A percentile compares a stretch with the other conserved stretches of the same genome.
Conservation (phyloP, 1,140 invertebrate genomes). For the Heliconius melpomene region DNA sequence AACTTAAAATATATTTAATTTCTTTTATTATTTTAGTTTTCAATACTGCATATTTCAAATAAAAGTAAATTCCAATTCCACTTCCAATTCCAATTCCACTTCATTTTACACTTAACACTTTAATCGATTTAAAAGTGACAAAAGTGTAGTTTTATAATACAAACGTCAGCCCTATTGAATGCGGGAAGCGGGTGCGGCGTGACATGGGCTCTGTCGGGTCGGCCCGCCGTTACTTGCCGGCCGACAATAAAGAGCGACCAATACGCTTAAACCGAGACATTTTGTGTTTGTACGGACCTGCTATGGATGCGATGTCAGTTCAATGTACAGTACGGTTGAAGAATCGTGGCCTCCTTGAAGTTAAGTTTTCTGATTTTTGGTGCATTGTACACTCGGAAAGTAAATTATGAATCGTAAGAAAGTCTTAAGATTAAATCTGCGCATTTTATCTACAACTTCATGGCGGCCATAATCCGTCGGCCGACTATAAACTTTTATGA, state of each 20-base stretch:
- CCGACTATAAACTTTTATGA: no score
- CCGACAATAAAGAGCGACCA: slow-evolving; percentile 23
- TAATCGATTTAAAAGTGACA: not conserved
- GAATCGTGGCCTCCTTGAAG: no score
- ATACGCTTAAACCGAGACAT: slow-evolving; percentile 7
- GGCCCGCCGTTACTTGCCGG: slow-evolving; percentile 31
- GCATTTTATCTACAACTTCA: no score
- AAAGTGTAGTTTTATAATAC: not conserved
- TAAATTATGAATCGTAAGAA: no score
- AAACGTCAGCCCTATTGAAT: slow-evolving; percentile 19
- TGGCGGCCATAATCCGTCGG: no score
- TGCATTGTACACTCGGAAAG: no score
- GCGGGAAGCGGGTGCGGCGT: slow-evolving; percentile 33
- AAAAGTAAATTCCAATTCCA: not conserved
- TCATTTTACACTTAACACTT: not conserved
- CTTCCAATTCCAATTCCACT: no score
- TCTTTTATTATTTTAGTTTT: not conserved
- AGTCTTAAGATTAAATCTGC: no score
- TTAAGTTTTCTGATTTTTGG: not conserved
- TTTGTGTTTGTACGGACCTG: slow-evolving; percentile 7
- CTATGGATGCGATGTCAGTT: slow-evolving; percentile 1
- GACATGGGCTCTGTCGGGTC: slow-evolving; percentile 43
- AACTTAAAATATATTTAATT: not conserved
- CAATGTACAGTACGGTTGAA: not conserved
- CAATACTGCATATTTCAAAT: not conserved